These are phyloP conservation scores for Xyrichtys novacula DNA, from an alignment of 2,797 vertebrate genomes.

Conservation along the genomic window DNA sequence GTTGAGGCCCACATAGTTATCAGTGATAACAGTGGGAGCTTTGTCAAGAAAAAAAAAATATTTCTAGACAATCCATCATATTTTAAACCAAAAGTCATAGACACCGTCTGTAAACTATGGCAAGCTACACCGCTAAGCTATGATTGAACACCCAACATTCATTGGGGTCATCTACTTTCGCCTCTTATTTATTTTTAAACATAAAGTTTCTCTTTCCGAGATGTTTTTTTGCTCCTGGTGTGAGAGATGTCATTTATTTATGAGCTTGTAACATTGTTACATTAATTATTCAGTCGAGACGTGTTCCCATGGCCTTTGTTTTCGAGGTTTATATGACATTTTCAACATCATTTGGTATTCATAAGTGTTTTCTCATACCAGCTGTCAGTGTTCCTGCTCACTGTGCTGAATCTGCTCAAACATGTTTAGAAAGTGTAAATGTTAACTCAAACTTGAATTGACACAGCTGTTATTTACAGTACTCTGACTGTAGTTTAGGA, in stretches of 20 bases:
- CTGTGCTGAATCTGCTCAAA: slow-evolving; percentile 10
- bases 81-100: too few relatives aligned
- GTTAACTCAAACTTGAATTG: slow-evolving; percentile 21
- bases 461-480: slow-evolving; percentile 7
- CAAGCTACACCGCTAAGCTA: too few relatives aligned
- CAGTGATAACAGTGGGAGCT: neutral
- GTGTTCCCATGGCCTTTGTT: slow-evolving; percentile 21
- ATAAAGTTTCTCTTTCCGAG: neutral
- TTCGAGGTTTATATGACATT: slow-evolving; percentile 37
- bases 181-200: neutral
- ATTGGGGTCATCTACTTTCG: too few relatives aligned
- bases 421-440: slow-evolving; percentile 30
- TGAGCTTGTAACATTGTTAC: slow-evolving; percentile 19
- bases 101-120: neutral
- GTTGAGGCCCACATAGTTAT: too few relatives aligned
- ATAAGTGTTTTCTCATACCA: slow-evolving; percentile 6
- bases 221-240: neutral
- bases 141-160: too few relatives aligned
- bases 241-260: slow-evolving; percentile 21
- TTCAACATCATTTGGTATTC: slow-evolving; percentile 40
- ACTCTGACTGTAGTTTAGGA: neutral
- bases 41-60: neutral
- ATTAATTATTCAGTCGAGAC: slow-evolving; percentile 39
- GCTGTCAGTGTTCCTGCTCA: slow-evolving; percentile 20
- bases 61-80: too few relatives aligned